Evolutionary conservation across 1,140 invertebrate genomes (phyloP), one percentile per base, ranked within the genome.

Genomic region (Cyclina sinensis): DNA sequence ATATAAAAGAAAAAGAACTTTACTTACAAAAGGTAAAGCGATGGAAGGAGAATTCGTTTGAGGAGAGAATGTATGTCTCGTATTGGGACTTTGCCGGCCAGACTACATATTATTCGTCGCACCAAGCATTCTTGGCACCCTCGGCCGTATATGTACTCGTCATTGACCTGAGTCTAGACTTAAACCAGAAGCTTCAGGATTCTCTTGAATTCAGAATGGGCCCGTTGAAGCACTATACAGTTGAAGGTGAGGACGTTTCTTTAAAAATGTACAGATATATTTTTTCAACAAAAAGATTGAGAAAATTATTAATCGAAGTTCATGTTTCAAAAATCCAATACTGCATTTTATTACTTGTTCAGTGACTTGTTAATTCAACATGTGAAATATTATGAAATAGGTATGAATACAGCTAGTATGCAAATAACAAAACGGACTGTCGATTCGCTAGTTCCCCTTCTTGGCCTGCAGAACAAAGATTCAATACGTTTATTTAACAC

Each of bases 71-170:
- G 81, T 84, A 84, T 51, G 39, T 84, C 1, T 84, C 81, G 0
- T 84, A 48, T 24, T 84, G 62, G 81, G 81, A 84, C 21, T 84
- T 70, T 54, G 62, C 62, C 48, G 81, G 81, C 9, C 81, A 84
- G 43, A 43, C 81, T 46, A 51, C 62, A 14, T 68, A 70, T 48
- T 68, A 68, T 24, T 70, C 62, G 0, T 70, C 65, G 16, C 62
- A 84, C 24, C 81, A 84, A 35, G 62, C 62, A 32, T 84, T 84
- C 35, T 35, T 84, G 43, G 43, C 81, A 70, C 81, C 81, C 0
- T 48, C 37, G 14, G 81, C 81, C 18, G 81, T 84, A 1, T 70
- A 84, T 21, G 14, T 84, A 11, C 27, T 84, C 24, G 62, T 84
- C 16, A 30, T 84, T 35, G 65, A 84, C 30, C 32, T 84, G 30